Evolutionary conservation across 2,888 invertebrate species (phyloP).

Genomic region (Athalia circularis): DNA sequence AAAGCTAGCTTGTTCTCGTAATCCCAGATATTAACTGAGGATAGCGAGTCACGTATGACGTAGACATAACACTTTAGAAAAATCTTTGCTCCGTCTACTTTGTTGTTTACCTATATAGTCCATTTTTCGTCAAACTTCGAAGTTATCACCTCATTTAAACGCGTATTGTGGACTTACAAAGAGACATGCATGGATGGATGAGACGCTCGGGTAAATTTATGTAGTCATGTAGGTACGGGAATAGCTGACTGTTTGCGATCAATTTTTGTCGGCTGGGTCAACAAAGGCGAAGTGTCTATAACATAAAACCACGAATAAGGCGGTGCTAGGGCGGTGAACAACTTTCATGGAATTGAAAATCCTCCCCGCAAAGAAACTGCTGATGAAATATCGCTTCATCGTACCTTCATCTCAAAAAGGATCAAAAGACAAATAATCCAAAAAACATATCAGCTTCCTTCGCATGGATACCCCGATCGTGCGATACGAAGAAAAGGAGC

Average conservation of each 20-base stretch:
- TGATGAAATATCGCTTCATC: conserved; percentile 21
- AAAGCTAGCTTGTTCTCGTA: conserved; percentile 4
- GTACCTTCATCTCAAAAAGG: not conserved
- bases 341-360: conserved; percentile 25
- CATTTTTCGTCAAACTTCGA: conserved; percentile 9
- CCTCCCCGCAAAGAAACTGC: not conserved
- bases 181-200: not conserved
- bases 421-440: not conserved
- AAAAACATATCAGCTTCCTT: not conserved
- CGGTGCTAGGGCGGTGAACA: not conserved
- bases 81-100: not conserved
- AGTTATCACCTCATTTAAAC: too few species aligned
- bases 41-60: conserved; percentile 14
- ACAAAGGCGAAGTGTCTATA: not conserved
- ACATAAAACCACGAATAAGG: not conserved
- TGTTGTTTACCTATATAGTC: not conserved
- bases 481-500: too few species aligned
- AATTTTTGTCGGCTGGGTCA: not conserved
- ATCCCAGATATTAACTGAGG: not conserved
- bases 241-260: not conserved
- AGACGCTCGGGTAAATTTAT: not conserved
- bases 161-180: not conserved
- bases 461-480: too few species aligned
- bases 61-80: not conserved
- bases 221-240: not conserved